These are phyloP conservation scores for Scyliorhinus canicula DNA, from an alignment of 2,797 vertebrate genomes.

Conservation along the genomic window DNA sequence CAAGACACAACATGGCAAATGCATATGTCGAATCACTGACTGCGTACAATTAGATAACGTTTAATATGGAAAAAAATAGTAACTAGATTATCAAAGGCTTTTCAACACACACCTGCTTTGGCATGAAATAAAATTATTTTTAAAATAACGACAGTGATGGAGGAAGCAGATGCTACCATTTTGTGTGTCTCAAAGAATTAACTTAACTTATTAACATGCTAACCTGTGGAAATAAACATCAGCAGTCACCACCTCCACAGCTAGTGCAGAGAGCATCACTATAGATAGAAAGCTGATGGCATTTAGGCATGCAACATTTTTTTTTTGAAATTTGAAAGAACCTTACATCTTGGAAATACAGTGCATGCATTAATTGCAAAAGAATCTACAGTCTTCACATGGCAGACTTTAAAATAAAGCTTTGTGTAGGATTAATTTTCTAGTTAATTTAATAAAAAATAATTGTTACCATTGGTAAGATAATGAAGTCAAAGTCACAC, in stretches of 20 bases:
- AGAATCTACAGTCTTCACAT: not conserved
- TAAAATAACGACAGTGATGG: not conserved
- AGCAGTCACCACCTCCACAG: not conserved
- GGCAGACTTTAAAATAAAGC: not conserved
- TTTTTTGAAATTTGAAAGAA: not conserved
- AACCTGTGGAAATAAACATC: not conserved
- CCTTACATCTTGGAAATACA: not conserved
- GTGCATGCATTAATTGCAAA: not conserved
- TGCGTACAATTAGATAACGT: not conserved
- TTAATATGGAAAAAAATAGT: not conserved
- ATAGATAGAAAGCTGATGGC: not conserved
- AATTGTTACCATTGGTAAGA: not conserved
- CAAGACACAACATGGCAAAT: not conserved
- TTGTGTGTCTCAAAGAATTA: not conserved
- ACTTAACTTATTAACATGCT: not conserved
- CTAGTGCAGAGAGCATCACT: not conserved
- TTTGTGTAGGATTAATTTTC: not conserved
- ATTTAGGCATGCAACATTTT: not conserved
- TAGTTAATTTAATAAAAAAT: not conserved
- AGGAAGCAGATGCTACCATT: conserved; percentile 8
- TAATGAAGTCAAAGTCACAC: not conserved
- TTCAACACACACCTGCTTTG: conserved; percentile 15
- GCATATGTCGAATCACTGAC: not conserved
- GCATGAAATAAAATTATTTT: not conserved
- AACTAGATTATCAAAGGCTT: not conserved